Evolutionary conservation across 2,797 vertebrate genomes (phyloP), one percentile per base, ranked within the genome.

Genomic region (Ceryle rudis): DNA sequence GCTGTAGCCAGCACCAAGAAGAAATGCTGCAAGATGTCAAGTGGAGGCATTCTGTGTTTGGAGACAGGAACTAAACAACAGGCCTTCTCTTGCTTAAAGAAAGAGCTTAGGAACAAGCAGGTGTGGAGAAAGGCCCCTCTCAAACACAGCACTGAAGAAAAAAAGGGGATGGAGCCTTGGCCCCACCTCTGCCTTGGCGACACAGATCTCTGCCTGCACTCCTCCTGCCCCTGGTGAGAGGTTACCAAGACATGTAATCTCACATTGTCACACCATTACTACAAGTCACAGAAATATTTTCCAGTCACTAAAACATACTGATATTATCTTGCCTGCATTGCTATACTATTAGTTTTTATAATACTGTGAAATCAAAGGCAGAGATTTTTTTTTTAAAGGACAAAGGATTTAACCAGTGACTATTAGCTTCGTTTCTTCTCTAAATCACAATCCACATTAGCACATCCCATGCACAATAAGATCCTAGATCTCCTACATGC

Each of bases 401-500:
- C 7, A 37, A 67, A 89, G 25, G 23, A 65, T 84, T 90, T 82
- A 73, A 52, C 22, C 44, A 89, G 64, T 42, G 41, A 78, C 41
- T 51, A 31, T 31, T 64, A 64, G 7, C 44, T 85, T 73, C 39
- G 31, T 57, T 87, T 82, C 64, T 80, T 80, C 72, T 72, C 60
- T 22, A 85, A 70, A n/a, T 81, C 12, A 3, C 8, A 8, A 28
- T 20, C 31, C 12, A 47, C 12, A 11, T 41, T 47, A 85, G 39
- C 31, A 77, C 10, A 9, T 67, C 4, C 9, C 37, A 66, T 0
- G 0, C 15, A 39, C 7, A 18, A 16, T 54, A 23, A 72, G 21
- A 16, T 90, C 19, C 23, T 57, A 23, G 20, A 61, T 8, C 1
- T 5, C 3, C 8, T n/a, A 46, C 7, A 9, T 1, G 0, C 1